Base-by-base conservation (phyloP, 2,888 invertebrate species). In the Caenorhabditis wallacei region DNA sequence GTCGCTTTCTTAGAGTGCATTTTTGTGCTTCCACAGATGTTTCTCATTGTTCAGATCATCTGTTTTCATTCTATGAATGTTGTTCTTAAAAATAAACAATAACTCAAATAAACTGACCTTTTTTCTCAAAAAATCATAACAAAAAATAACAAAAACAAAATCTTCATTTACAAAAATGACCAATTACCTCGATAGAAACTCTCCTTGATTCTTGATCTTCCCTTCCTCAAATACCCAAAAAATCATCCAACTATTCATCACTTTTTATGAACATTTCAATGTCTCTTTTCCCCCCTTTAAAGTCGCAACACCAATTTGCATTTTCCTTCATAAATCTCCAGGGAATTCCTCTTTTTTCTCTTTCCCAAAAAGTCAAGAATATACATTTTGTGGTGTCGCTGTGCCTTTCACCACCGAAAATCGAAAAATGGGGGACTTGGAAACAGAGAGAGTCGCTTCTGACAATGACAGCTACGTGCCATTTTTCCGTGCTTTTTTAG, bases 191-290 rank as follows among this genome's bases (percentile, higher is more conserved):
- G n/a, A n/a, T n/a, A n/a, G n/a, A 30, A n/a, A 56, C 8, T 30
- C 24, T 35, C 16, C 13, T 35, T 2, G 40, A 13, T 37, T 40
- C 22, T 11, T 48, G 18, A 18, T 48, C 48, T 26, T 63, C 26
- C 22, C 59, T 11, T 26, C n/a, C 35, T 26, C 43, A 11, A 10
- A 30, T 13, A 10, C 35, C 24, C 35, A 8, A 51, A n/a, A 51
- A 66, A 64, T 66, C 74, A 74, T 63, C 10, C 51, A 37, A 68
- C 68, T 68, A 75, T 75, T 68, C 66, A 68, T 75, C 68, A 75
- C 43, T 57, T 59, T 63, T 54, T 40, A 66, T 59, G 68, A 78
- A 78, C 63, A 64, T 66, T 18, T 51, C 20, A 22, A 37, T 40
- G 37, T 18, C 59, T 26, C 43, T 40, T 18, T 13, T 10, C 43